phyloP scores from a whole-genome alignment of 2,888 invertebrate species.

The Leptopilina syphax region DNA sequence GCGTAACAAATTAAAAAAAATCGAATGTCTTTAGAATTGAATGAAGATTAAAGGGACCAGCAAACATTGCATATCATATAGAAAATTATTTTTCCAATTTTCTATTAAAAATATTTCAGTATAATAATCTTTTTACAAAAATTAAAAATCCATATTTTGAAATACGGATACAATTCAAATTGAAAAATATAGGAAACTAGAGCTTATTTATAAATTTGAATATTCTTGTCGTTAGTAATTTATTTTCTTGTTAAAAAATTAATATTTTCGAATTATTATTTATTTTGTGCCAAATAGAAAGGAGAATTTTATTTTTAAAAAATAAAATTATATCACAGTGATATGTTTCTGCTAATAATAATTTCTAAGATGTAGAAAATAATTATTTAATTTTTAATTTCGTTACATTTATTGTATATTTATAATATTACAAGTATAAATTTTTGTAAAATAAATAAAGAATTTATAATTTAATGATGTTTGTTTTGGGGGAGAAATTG shows the following conservation, averaged over 20 bases:
- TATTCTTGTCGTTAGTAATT: background rate
- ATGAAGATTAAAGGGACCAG: background rate
- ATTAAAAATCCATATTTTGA: too few relatives aligned
- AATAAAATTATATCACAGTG: background rate
- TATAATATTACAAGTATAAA: background rate
- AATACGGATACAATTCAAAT: too few relatives aligned
- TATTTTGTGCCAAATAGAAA: background rate
- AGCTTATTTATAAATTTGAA: too few relatives aligned
- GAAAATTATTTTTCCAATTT: background rate
- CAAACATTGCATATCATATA: constrained; percentile 9
- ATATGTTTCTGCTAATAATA: constrained; percentile 9
- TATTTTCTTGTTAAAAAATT: background rate
- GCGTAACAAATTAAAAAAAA: background rate
- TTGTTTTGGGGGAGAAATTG: too few relatives aligned
- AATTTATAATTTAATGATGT: background rate
- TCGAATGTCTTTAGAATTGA: background rate
- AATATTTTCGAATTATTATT: too few relatives aligned
- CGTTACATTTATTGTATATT: background rate
- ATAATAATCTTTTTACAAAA: too few relatives aligned
- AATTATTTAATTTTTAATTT: constrained; percentile 18
- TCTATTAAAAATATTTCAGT: background rate
- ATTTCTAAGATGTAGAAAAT: constrained; percentile 3
- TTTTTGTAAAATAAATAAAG: constrained; percentile 34
- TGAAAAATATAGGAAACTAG: too few relatives aligned
- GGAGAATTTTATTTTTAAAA: background rate